Evolutionary conservation across 2,797 vertebrate genomes (phyloP).

Genomic region (Gouania willdenowi): DNA sequence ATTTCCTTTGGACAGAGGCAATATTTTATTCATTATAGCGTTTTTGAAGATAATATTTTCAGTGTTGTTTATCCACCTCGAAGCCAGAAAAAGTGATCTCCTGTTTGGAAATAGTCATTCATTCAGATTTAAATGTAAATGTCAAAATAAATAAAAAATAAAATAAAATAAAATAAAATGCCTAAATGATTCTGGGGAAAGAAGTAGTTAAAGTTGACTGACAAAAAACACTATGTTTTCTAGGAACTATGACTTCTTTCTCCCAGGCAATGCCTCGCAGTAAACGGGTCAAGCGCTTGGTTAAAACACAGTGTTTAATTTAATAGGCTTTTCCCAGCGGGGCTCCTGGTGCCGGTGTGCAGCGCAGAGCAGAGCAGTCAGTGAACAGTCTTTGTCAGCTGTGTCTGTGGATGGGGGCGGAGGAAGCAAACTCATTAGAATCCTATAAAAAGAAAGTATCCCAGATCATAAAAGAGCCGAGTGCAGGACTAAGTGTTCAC

Average conservation of each 20-base stretch:
- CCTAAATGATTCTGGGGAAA: not conserved
- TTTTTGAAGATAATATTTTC: no score
- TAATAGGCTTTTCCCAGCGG: conserved; percentile 60
- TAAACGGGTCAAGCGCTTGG: conserved; percentile 58
- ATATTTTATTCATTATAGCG: no score
- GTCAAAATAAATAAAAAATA: conserved; percentile 20
- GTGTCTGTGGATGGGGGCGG: conserved; percentile 74
- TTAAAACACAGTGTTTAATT: conserved; percentile 71
- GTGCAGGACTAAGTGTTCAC: conserved; percentile 49
- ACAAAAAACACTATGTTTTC: conserved; percentile 31
- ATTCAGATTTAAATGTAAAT: no score
- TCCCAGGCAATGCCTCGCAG: conserved; percentile 17
- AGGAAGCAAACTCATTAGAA: conserved; percentile 71
- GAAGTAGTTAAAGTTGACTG: conserved; percentile 23
- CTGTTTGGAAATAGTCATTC: no score
- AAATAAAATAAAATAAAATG: not conserved
- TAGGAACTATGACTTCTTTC: not conserved
- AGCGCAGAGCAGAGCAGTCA: no score
- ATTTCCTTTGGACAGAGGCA: no score
- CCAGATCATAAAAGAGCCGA: conserved; percentile 73
- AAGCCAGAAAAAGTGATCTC: no score
- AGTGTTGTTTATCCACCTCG: no score
- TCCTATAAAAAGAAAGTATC: conserved; percentile 79
- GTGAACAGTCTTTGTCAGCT: conserved; percentile 74
- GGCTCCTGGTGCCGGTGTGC: conserved; percentile 62